phyloP scores from a whole-genome alignment of 2,113 vertebrate genomes.

The Carlito syrichta region DNA sequence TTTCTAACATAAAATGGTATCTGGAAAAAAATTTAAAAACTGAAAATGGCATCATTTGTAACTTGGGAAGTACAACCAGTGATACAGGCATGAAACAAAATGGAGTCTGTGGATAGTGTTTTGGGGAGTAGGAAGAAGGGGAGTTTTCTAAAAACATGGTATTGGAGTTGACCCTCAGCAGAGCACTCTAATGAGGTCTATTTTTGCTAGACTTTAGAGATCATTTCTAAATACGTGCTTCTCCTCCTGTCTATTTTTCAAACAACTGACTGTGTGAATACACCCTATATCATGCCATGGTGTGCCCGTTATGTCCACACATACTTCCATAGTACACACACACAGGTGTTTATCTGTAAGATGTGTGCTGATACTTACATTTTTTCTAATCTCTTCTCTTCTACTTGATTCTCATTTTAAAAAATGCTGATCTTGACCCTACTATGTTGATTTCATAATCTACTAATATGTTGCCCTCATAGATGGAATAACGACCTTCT shows the following conservation, averaged over 20 bases:
- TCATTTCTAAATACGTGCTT: background rate
- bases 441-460: too few species aligned
- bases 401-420: background rate
- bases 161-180: background rate
- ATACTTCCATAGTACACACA: accelerated
- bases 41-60: background rate
- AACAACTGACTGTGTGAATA: background rate
- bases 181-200: accelerated
- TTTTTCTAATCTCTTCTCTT: background rate
- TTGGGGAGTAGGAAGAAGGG: background rate
- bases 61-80: accelerated
- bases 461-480: too few species aligned
- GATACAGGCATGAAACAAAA: too few species aligned
- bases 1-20: background rate
- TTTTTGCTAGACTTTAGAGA: background rate
- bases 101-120: background rate
- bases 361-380: background rate
- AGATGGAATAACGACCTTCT: background rate
- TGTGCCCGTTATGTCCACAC: too few species aligned
- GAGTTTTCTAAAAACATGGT: accelerated
- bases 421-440: background rate
- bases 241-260: background rate
- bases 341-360: background rate
- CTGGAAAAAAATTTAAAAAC: background rate
- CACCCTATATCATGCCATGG: background rate